Percentiles rank a stretch among this genome's conserved stretches.
Conservation (phyloP, 2,113 vertebrate genomes). For the Coracopsis vasa region DNA sequence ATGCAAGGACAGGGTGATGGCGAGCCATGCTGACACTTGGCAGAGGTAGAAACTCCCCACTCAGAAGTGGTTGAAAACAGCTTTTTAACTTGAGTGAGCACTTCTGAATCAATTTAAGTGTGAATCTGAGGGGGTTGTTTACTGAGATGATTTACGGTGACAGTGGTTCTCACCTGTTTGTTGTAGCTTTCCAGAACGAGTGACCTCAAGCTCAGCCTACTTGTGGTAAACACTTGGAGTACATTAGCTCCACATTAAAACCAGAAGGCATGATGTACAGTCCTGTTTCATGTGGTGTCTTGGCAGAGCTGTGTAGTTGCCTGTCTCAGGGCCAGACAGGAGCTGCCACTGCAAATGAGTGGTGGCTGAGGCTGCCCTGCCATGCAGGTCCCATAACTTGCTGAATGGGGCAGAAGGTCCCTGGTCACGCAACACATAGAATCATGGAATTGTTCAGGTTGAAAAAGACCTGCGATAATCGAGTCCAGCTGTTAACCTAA, state of each 20-base stretch:
- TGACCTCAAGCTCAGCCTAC: not conserved
- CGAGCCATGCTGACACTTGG: not conserved
- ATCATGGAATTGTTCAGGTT: not conserved
- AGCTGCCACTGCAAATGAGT: not conserved
- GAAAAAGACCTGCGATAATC: not conserved
- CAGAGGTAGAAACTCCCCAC: not conserved
- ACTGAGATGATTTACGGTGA: not conserved
- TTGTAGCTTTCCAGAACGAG: not conserved
- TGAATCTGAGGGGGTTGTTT: not conserved
- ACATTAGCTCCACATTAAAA: not conserved
- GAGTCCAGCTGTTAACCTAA: not conserved
- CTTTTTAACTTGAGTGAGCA: not conserved
- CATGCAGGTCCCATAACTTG: not conserved
- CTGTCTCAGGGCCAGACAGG: accelerated
- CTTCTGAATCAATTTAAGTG: not conserved
- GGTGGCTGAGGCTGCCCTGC: not conserved
- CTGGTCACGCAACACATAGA: not conserved
- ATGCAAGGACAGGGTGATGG: not conserved
- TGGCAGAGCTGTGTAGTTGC: not conserved
- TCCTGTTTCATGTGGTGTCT: accelerated
- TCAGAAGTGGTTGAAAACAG: not conserved
- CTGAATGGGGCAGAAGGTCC: not conserved
- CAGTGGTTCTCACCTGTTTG: not conserved
- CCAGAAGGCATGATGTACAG: accelerated
- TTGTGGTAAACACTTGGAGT: not conserved